These are phyloP conservation scores for Dryomyza anilis DNA, from an alignment of 2,888 invertebrate species.

Conservation along the genomic window DNA sequence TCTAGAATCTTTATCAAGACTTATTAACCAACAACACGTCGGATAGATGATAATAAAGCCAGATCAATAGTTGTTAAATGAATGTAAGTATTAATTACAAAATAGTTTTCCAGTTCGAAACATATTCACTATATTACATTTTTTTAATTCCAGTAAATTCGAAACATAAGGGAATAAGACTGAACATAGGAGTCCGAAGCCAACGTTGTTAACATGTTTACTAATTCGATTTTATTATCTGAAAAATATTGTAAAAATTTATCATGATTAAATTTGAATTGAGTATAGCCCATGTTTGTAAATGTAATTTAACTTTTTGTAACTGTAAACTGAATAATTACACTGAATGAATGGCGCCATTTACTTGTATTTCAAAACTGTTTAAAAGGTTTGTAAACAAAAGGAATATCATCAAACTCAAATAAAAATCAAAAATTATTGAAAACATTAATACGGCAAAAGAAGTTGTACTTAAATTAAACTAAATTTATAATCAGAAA, in stretches of 20 bases:
- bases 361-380: not conserved
- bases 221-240: constrained; percentile 8
- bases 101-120: not conserved
- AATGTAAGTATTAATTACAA: not conserved
- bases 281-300: constrained; percentile 7
- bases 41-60: not conserved
- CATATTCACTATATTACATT: not conserved
- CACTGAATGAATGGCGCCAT: too few relatives aligned
- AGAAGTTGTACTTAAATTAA: too few relatives aligned
- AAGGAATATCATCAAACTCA: too few relatives aligned
- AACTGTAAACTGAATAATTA: too few relatives aligned
- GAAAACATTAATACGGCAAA: too few relatives aligned
- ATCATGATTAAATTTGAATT: constrained; percentile 9
- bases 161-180: constrained; percentile 10
- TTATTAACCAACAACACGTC: not conserved
- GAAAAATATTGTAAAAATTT: constrained; percentile 14
- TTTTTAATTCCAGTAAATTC: not conserved
- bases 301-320: too few relatives aligned
- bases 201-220: constrained; percentile 12
- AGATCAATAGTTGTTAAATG: not conserved
- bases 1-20: constrained; percentile 5
- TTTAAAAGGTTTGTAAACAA: not conserved
- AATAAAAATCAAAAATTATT: too few relatives aligned
- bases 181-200: constrained; percentile 17
- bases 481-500: too few relatives aligned